phyloP scores from a whole-genome alignment of 2,888 invertebrate genomes.

The Exocentrus adspersus region DNA sequence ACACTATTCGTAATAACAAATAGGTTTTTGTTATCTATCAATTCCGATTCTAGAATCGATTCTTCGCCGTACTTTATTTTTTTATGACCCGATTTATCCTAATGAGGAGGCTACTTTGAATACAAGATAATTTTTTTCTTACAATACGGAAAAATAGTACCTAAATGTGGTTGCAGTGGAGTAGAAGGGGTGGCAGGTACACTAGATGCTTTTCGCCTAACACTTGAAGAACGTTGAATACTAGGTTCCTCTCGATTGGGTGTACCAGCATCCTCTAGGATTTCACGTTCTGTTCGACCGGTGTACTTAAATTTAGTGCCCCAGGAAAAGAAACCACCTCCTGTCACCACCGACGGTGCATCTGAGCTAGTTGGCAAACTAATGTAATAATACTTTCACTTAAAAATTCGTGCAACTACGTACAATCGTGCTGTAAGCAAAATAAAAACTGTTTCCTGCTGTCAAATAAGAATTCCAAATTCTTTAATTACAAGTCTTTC shows the following conservation, averaged over 20 bases:
- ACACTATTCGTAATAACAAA: too few relatives aligned
- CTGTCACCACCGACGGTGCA: constrained; percentile 84
- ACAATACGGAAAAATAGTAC: constrained; percentile 58
- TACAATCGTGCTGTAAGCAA: constrained; percentile 30
- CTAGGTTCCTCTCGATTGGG: constrained; percentile 70
- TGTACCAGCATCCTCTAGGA: constrained; percentile 82
- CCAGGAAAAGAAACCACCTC: constrained; percentile 92
- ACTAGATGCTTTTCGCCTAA: constrained; percentile 82
- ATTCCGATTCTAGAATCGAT: too few relatives aligned
- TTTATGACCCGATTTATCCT: too few relatives aligned
- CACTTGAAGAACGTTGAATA: constrained; percentile 66
- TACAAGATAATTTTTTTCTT: background rate
- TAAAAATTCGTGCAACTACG: constrained; percentile 33
- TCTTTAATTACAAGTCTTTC: too few relatives aligned
- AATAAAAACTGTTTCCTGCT: background rate
- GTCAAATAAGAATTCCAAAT: constrained; percentile 20
- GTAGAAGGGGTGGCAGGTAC: constrained; percentile 90
- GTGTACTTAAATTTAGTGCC: constrained; percentile 94
- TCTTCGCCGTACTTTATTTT: too few relatives aligned
- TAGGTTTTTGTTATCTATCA: too few relatives aligned
- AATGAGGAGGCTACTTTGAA: constrained; percentile 11
- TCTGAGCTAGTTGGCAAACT: constrained; percentile 89
- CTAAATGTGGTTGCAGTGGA: constrained; percentile 78
- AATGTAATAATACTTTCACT: constrained; percentile 44
- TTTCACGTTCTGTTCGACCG: constrained; percentile 91